Base-by-base conservation (phyloP, 2,113 vertebrate species). In the Eonycteris spelaea region DNA sequence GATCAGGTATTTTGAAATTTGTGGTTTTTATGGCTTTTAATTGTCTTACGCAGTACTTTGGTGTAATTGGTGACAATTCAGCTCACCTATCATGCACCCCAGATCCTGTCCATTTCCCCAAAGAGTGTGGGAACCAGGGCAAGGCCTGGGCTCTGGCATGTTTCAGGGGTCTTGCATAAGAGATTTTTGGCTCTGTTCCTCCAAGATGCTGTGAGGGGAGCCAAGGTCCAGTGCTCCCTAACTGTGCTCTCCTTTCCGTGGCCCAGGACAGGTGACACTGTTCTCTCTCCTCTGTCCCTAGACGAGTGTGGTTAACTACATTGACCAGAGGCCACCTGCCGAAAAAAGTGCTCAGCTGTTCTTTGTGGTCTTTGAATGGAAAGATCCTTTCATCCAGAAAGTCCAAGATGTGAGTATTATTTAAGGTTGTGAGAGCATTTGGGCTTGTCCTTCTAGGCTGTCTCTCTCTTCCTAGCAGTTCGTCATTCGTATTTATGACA, bases 291-390 rank as follows among this genome's bases (percentile, higher is more conserved):
- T 53, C 35, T 70, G 5, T 91, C 0, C 97, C 26, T 89, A 99
- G 99, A 99, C 99, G 0, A 99, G 99, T 0, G 99, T 99, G 95
- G 99, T 99, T 63, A 99, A 99, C 98, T 99, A 99, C 94, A 99
- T 99, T 8, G 99, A 99, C 98, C 99, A 98, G 96, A 98, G 99
- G 90, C 98, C 98, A 0, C 95, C 93, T 0, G 0, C 97, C 0
- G 98, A 99, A 28, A 98, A 95, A 96, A 98, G 95, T 1, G 98
- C 99, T 78, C 98, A 99, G 97, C 98, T 99, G 63, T 99, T 99
- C 96, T 99, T 99, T 94, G 99, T 99, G 73, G 99, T 99, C 6
- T 99, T 99, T 40, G 99, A 99, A 84, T 99, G 99, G 99, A 99
- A 99, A 95, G 99, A 99, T 94, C 99, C 99, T 57, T 99, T 99